These are phyloP conservation scores for Gallinago nigripennis DNA, from an alignment of 2,797 vertebrate species.

Conservation along the genomic window DNA sequence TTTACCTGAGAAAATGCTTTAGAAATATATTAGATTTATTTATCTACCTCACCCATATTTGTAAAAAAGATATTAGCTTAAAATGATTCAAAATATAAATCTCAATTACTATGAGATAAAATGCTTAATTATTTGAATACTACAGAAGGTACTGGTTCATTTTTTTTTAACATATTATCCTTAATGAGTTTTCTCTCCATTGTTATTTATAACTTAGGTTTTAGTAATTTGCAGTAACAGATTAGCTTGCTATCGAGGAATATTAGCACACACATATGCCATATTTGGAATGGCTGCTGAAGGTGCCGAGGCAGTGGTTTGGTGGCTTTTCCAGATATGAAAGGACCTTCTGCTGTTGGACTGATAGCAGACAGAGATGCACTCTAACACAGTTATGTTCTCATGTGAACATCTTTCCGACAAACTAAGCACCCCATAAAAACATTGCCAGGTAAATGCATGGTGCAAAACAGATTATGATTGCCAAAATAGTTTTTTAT, in stretches of 20 bases:
- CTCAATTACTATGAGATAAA: neutral
- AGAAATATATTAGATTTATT: neutral
- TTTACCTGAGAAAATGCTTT: neutral
- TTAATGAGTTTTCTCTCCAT: neutral
- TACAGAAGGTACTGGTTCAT: neutral
- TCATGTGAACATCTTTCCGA: neutral
- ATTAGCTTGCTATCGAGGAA: neutral
- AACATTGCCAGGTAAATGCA: neutral
- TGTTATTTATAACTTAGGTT: neutral
- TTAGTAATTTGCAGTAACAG: neutral
- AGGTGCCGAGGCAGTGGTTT: neutral
- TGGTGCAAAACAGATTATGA: neutral
- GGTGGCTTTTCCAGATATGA: neutral
- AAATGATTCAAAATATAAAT: neutral
- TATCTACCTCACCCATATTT: neutral
- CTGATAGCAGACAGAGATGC: neutral
- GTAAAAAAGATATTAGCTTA: neutral
- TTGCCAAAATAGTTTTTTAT: neutral
- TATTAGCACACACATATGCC: neutral
- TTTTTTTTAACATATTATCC: neutral
- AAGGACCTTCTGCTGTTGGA: neutral
- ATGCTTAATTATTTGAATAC: neutral
- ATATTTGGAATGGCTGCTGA: neutral
- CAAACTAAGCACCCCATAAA: neutral
- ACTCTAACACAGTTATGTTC: neutral